A percentile compares a stretch with the other conserved stretches of the same genome.
These are phyloP conservation scores for Cariama cristata DNA, from an alignment of 2,113 vertebrate species.

Conservation along the genomic window DNA sequence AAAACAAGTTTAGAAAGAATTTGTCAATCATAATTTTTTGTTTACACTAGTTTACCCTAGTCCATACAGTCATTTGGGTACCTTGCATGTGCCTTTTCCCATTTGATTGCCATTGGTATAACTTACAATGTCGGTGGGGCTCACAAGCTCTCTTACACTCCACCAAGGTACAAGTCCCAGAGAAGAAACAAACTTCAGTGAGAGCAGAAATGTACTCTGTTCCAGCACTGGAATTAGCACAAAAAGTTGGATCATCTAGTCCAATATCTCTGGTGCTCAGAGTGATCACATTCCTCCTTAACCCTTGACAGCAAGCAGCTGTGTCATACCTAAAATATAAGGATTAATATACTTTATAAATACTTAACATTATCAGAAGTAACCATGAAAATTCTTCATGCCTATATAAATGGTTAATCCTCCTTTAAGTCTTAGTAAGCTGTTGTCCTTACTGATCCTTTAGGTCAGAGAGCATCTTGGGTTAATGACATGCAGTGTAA, in stretches of 20 bases:
- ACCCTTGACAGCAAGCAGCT: accelerated
- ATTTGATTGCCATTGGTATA: neutral
- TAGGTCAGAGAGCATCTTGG: neutral
- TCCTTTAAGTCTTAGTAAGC: neutral
- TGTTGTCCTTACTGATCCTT: neutral
- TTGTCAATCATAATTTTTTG: neutral
- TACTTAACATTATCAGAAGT: neutral
- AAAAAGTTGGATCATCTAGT: neutral
- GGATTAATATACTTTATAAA: neutral
- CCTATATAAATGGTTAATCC: neutral
- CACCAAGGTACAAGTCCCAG: no score
- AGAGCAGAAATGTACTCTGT: neutral
- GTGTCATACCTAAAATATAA: neutral
- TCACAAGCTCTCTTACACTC: neutral
- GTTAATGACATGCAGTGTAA: neutral
- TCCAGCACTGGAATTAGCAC: neutral
- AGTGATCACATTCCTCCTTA: neutral
- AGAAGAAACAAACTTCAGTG: neutral
- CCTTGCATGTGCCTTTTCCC: neutral
- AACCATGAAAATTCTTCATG: neutral
- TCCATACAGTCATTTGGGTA: neutral
- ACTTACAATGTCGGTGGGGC: neutral
- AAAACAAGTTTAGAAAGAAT: neutral
- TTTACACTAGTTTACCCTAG: neutral
- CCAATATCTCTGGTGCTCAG: neutral